These are phyloP conservation scores for Paraescarpia echinospica DNA, from an alignment of 1,140 invertebrate genomes.

Conservation along the genomic window DNA sequence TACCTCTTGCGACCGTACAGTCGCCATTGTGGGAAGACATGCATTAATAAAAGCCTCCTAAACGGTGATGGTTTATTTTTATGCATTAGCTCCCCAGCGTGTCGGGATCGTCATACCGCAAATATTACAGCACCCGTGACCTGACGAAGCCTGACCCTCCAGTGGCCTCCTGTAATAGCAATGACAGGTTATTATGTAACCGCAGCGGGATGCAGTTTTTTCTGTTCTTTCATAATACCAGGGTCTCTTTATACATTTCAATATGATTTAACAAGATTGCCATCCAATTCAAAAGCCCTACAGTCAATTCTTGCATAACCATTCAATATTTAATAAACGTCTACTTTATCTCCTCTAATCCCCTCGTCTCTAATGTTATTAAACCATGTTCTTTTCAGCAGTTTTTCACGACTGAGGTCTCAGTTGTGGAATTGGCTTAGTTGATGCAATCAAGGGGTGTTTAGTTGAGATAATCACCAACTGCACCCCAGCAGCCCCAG, in stretches of 20 bases:
- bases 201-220: background rate
- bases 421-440: background rate
- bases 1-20: background rate
- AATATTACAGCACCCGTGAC: background rate
- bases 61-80: constrained; percentile 1
- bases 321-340: background rate
- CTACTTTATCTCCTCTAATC: background rate
- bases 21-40: background rate
- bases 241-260: background rate
- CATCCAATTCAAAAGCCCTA: background rate
- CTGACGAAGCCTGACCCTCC: background rate
- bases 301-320: background rate
- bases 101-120: background rate
- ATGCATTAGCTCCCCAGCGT: background rate
- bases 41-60: constrained; percentile 5
- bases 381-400: background rate
- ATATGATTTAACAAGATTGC: background rate
- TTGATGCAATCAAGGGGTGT: background rate
- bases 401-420: background rate
- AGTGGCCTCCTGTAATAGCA: background rate
- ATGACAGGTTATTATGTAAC: background rate
- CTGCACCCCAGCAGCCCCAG: background rate
- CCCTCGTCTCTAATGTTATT: background rate
- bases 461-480: background rate
- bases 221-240: background rate